Evolutionary conservation across 2,113 vertebrate genomes (phyloP).

Genomic region (Chitala chitala): DNA sequence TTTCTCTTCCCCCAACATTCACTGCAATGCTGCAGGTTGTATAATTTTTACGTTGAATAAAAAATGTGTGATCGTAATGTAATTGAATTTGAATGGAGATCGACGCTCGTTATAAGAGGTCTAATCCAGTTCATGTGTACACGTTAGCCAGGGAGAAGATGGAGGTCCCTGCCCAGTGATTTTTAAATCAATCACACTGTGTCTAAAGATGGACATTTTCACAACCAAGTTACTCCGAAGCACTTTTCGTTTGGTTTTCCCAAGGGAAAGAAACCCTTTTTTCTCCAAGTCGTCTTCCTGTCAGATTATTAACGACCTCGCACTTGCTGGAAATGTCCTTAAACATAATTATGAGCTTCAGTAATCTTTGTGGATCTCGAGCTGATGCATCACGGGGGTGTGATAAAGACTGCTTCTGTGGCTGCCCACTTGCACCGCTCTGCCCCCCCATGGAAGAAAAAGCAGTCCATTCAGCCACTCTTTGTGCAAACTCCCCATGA

Average conservation of each 20-base stretch:
- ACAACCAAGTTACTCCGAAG: not conserved
- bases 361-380: constrained; percentile 22
- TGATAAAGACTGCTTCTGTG: constrained; percentile 16
- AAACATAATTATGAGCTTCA: constrained; percentile 22
- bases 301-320: constrained; percentile 16
- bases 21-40: not conserved
- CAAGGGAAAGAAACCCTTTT: not conserved
- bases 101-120: constrained; percentile 25
- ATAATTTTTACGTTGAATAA: constrained; percentile 23
- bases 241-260: not conserved
- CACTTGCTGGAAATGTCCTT: constrained; percentile 13
- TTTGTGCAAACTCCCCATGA: constrained; percentile 13
- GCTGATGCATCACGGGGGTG: constrained; percentile 3
- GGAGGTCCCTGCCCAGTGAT: not conserved
- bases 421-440: not conserved
- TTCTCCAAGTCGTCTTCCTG: not conserved
- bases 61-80: constrained; percentile 17
- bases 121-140: not conserved
- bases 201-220: not conserved
- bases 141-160: not conserved
- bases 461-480: not conserved
- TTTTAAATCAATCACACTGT: not conserved
- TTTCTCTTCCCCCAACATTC: not conserved
- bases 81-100: constrained; percentile 21
- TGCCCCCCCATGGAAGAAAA: not conserved